Evolutionary conservation across 2,888 invertebrate species (phyloP).

Genomic region (Amblyteles armatorius): DNA sequence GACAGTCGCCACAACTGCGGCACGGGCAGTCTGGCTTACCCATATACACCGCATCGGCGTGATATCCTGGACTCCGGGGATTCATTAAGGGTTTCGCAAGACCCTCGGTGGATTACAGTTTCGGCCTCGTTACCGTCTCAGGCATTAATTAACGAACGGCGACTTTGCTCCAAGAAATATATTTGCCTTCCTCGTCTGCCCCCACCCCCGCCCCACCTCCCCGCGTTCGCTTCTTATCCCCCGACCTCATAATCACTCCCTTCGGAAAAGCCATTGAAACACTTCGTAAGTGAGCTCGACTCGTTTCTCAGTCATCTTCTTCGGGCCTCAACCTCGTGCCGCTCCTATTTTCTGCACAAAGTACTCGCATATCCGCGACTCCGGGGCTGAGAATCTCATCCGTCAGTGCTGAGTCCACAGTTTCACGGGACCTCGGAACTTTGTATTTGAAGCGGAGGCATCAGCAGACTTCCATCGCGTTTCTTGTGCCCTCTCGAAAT

Average conservation of each 20-base stretch:
- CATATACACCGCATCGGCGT: slow-evolving; percentile 52
- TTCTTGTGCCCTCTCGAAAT: slow-evolving; percentile 35
- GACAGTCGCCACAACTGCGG: slow-evolving; percentile 59
- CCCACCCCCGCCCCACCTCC: slow-evolving; percentile 21
- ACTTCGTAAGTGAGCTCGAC: slow-evolving; percentile 60
- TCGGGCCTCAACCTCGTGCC: neutral
- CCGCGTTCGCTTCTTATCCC: slow-evolving; percentile 36
- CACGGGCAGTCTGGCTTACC: slow-evolving; percentile 38
- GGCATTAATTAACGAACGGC: slow-evolving; percentile 67
- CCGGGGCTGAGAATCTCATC: slow-evolving; percentile 62
- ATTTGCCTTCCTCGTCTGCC: slow-evolving; percentile 59
- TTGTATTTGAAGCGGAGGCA: slow-evolving; percentile 41
- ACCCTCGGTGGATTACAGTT: slow-evolving; percentile 66
- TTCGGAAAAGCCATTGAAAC: slow-evolving; percentile 66
- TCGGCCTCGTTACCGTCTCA: slow-evolving; percentile 67
- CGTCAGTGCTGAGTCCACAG: slow-evolving; percentile 54
- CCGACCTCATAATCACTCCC: slow-evolving; percentile 61
- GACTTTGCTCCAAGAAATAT: slow-evolving; percentile 68
- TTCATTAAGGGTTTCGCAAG: slow-evolving; percentile 66
- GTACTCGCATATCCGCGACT: slow-evolving; percentile 52
- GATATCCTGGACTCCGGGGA: slow-evolving; percentile 63
- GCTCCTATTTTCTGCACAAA: slow-evolving; percentile 57
- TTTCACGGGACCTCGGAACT: slow-evolving; percentile 52
- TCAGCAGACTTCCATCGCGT: slow-evolving; percentile 26
- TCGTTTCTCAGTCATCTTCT: slow-evolving; percentile 50